phyloP scores from a whole-genome alignment of 2,113 vertebrate genomes.

The Vulpes lagopus region DNA sequence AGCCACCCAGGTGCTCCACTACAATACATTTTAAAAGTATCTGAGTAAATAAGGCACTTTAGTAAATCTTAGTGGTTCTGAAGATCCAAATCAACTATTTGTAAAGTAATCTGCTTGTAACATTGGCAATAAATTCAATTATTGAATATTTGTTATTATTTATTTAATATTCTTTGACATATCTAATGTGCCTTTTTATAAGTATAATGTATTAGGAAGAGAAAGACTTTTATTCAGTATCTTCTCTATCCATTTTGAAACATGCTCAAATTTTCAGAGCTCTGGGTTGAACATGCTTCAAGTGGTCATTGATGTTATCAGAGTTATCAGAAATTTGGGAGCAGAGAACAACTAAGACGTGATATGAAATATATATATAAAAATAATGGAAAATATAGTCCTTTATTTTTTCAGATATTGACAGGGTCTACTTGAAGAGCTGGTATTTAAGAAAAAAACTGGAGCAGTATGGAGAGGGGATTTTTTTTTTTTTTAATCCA shows the following conservation, averaged over 20 bases:
- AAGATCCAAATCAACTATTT: not conserved
- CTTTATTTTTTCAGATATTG: not conserved
- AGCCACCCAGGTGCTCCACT: not conserved
- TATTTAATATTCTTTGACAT: not conserved
- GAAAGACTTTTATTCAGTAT: not conserved
- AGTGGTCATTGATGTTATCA: not conserved
- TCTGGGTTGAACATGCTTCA: not conserved
- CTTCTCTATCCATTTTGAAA: not conserved
- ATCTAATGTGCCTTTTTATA: not conserved
- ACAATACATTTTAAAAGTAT: not conserved
- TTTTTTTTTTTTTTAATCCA: conserved; percentile 30
- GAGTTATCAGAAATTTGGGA: not conserved
- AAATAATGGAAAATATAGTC: not conserved
- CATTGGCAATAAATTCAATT: not conserved
- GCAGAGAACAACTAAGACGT: not conserved
- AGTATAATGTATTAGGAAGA: not conserved
- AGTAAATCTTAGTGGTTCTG: not conserved
- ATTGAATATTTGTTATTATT: not conserved
- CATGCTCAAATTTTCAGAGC: not conserved
- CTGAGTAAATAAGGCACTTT: not conserved
- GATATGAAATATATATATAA: not conserved
- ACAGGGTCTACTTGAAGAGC: not conserved
- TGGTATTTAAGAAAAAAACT: conserved; percentile 39
- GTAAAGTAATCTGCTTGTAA: not conserved
- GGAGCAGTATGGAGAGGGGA: conserved; percentile 15